Conservation (phyloP, 2,797 vertebrate species). For the Craterocephalus amniculus region DNA sequence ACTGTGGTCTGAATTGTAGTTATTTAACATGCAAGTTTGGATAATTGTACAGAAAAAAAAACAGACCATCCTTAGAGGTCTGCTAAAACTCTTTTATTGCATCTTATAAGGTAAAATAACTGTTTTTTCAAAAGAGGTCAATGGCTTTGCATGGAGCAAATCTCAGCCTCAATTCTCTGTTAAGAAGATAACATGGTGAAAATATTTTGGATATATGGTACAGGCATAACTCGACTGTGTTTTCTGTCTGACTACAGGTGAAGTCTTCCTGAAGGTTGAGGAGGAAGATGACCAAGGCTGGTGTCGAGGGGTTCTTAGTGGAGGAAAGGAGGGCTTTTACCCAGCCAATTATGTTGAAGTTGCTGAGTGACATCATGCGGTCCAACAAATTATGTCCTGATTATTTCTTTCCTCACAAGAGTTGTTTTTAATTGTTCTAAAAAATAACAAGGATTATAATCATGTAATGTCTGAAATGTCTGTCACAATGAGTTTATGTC, state of each 20-base stretch:
- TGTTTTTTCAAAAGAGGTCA: not conserved
- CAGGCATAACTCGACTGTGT: not conserved
- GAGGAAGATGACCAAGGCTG: conserved; percentile 87
- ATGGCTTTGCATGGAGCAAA: not conserved
- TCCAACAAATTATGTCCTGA: conserved; percentile 24
- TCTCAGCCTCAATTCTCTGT: not conserved
- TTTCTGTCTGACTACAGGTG: conserved; percentile 63
- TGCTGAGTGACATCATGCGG: conserved; percentile 63
- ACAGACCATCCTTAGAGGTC: not conserved
- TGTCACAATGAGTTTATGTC: conserved; percentile 26
- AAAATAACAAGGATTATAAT: conserved; percentile 17
- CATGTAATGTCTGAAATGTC: conserved; percentile 31
- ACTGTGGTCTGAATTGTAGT: not conserved
- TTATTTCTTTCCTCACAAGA: conserved; percentile 37
- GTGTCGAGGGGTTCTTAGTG: conserved; percentile 81
- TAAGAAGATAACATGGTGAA: not conserved
- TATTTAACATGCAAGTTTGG: not conserved
- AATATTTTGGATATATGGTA: not conserved
- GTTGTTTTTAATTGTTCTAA: conserved; percentile 24
- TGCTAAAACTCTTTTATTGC: too few species aligned
- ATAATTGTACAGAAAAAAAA: too few species aligned
- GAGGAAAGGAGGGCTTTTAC: conserved; percentile 82
- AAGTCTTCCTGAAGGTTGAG: conserved; percentile 84
- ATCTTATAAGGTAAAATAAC: not conserved
- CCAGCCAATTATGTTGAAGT: conserved; percentile 82